Conservation (phyloP, 2,113 vertebrate species). For the Miniopterus natalensis region DNA sequence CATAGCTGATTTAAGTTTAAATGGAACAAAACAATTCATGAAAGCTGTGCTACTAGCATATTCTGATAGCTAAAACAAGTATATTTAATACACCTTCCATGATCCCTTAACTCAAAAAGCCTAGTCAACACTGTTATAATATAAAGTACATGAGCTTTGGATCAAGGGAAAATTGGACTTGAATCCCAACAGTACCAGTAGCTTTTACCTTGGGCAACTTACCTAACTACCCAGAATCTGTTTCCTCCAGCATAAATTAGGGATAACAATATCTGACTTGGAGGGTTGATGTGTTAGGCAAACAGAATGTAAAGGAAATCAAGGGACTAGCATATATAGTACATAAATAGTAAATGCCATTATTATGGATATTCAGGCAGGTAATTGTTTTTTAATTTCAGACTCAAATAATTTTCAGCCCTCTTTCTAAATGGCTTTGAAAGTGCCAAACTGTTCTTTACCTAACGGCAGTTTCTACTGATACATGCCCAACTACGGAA, state of each 20-base stretch:
- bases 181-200: not conserved
- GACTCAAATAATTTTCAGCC: slow-evolving; percentile 8
- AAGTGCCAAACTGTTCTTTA: not conserved
- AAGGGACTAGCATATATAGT: not conserved
- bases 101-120: not conserved
- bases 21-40: slow-evolving; percentile 1
- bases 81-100: not conserved
- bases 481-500: not conserved
- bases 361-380: not conserved
- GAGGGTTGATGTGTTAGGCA: not conserved
- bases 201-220: not conserved
- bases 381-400: not conserved
- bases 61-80: not conserved
- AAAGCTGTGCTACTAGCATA: not conserved
- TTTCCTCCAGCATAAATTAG: not conserved
- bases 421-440: slow-evolving; percentile 2
- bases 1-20: not conserved
- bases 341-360: not conserved
- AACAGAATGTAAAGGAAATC: not conserved
- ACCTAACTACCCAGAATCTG: not conserved
- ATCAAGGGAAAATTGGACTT: not conserved
- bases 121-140: not conserved
- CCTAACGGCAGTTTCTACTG: not conserved
- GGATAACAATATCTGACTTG: not conserved
- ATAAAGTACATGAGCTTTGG: not conserved